phyloP scores from a whole-genome alignment of 2,888 invertebrate genomes.

The Malacosoma neustria region DNA sequence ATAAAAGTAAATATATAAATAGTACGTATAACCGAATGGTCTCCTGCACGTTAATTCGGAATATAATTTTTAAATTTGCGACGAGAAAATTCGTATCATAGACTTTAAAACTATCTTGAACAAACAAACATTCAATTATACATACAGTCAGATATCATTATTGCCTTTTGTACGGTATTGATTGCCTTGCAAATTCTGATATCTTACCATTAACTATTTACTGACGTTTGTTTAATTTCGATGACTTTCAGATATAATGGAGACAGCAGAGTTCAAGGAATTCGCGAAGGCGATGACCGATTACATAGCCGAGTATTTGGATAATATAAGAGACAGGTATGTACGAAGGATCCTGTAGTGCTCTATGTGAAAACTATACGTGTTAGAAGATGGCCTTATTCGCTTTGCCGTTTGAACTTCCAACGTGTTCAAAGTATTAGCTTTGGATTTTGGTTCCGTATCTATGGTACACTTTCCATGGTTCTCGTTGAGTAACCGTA shows the following conservation, averaged over 20 bases:
- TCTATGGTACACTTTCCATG: too few relatives aligned
- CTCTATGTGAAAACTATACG: too few relatives aligned
- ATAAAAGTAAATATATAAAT: too few relatives aligned
- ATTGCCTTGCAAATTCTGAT: not conserved
- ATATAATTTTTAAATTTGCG: slow-evolving; percentile 8
- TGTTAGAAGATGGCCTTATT: too few relatives aligned
- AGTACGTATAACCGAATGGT: too few relatives aligned
- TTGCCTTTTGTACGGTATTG: not conserved
- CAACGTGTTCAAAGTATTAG: too few relatives aligned
- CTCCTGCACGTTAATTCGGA: too few relatives aligned
- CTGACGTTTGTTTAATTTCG: not conserved
- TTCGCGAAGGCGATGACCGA: slow-evolving; percentile 96
- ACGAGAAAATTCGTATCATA: slow-evolving; percentile 3
- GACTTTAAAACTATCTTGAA: slow-evolving; percentile 13
- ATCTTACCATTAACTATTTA: not conserved
- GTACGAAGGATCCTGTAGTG: too few relatives aligned
- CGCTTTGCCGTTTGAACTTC: too few relatives aligned
- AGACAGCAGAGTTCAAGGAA: slow-evolving; percentile 86
- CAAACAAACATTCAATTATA: not conserved
- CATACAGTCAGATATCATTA: not conserved
- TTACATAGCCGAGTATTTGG: slow-evolving; percentile 94
- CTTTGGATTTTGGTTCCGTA: too few relatives aligned
- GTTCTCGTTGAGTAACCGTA: too few relatives aligned
- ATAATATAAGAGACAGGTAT: slow-evolving; percentile 94
- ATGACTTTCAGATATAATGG: slow-evolving; percentile 76